Base-by-base conservation (phyloP, 2,113 vertebrate species). In the Glareola pratincola region DNA sequence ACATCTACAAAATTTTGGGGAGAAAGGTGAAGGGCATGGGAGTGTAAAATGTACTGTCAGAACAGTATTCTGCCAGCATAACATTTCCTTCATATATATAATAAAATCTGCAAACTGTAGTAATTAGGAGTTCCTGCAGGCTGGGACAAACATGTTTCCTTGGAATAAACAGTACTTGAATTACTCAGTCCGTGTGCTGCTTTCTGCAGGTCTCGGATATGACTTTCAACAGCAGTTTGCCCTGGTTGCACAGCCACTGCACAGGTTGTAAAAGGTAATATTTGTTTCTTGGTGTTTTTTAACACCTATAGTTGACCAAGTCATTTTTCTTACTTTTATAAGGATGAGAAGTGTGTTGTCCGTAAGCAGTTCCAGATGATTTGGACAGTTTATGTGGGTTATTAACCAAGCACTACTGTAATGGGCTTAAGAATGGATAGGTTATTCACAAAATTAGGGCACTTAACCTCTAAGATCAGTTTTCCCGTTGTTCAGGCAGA, bases 401-500 rank as follows among this genome's bases (percentile, higher is more conserved):
- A 56, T 76, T 90, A 90, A 90, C 79, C 12, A 20, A 79, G 37
- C 22, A 34, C 27, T 14, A 4, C 67, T 45, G 14, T 86, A 88
- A 73, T 77, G 50, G 71, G 14, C 19, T 74, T 60, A 54, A 51
- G 41, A 80, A 67, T 62, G 50, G 79, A 37, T 74, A 88, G 30
- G 6, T 90, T 91, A 84, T 83, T 86, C 54, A n/a, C 72, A 81
- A 63, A 94, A 92, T 88, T 66, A 76, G 72, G 82, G 68, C 72
- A 74, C 41, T 94, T 94, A 85, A 67, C 75, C 85, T 85, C 32
- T 0, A 41, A 83, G 75, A 85, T 94, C 79, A 66, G 0, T 91
- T 90, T 88, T 62, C 59, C 83, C 54, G 32, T 94, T 93, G 82
- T 94, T 94, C 59, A 83, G 54, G 77, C 67, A 86, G 66, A 90